Conservation (phyloP, 1,140 invertebrate species). For the Eubasilissa regina region DNA sequence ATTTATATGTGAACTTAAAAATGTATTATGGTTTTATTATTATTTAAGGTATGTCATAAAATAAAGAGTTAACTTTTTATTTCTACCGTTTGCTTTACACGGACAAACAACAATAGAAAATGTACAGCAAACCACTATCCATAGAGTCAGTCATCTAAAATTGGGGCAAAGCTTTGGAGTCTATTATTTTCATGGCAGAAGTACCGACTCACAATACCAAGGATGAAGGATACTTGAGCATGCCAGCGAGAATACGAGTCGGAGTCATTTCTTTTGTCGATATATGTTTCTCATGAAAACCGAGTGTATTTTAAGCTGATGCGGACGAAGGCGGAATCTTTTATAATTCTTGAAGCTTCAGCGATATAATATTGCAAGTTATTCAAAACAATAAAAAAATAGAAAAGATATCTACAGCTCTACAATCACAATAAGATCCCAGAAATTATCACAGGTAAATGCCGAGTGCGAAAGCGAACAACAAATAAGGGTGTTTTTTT, state of each 20-base stretch:
- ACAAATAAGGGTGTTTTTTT: too few relatives aligned
- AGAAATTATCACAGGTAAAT: too few relatives aligned
- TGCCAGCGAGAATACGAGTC: neutral
- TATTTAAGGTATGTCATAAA: too few relatives aligned
- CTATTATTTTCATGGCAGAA: neutral
- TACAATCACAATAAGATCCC: too few relatives aligned
- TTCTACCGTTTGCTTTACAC: neutral
- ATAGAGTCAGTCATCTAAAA: slow-evolving; percentile 6
- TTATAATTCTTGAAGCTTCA: neutral
- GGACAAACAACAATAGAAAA: neutral
- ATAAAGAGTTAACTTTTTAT: too few relatives aligned
- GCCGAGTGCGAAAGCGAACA: too few relatives aligned
- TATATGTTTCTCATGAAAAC: slow-evolving; percentile 12
- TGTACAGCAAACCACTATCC: neutral
- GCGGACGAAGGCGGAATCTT: neutral
- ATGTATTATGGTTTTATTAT: too few relatives aligned
- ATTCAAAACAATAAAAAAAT: too few relatives aligned
- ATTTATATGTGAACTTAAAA: too few relatives aligned
- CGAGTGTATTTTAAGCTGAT: neutral
- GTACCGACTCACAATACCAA: neutral
- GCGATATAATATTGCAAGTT: too few relatives aligned
- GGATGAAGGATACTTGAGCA: slow-evolving; percentile 5
- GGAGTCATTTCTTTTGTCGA: slow-evolving; percentile 13
- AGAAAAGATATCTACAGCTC: too few relatives aligned
- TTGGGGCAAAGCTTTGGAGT: slow-evolving; percentile 24